Evolutionary conservation across 2,797 vertebrate genomes (phyloP), one percentile per base, ranked within the genome.

Genomic region (Artibeus jamaicensis): DNA sequence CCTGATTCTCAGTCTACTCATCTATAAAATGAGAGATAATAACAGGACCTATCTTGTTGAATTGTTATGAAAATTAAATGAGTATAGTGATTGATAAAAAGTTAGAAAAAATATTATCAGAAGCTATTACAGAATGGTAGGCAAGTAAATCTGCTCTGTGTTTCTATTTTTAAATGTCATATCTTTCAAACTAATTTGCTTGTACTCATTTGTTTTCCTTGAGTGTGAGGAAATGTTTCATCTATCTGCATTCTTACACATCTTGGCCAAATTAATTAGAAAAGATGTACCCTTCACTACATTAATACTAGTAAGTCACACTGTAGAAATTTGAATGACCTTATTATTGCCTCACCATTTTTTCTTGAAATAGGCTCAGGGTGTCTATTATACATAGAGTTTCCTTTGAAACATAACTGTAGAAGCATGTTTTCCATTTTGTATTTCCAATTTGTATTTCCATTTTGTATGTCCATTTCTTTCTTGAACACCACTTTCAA

Each of bases 401-500:
- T 95, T 55, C 1, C 18, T 78, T 91, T 93, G 92, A 95, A 94
- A 57, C n/a, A 32, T 94, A 96, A 68, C 29, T 87, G 9, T 83
- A 77, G 76, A 95, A 95, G 1, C 0, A 39, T 71, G 93, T 81
- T 96, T 24, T 10, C 71, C 29, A 93, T 97, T 97, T 95, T 79
- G 22, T 97, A 94, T 96, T 90, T 71, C 44, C 5, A 71, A 84
- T n/a, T n/a, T n/a, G n/a, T n/a, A n/a, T 96, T 24, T 10, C 71
- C 29, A 93, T 97, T 97, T 95, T 79, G 22, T 97, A 94, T 94
- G 91, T 95, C 83, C 97, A 68, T 65, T 97, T 46, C 22, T 73
- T 26, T 42, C 71, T 93, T 95, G 74, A 95, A 83, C 4, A 93
- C 0, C 0, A 42, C 16, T n/a, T 97, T 97, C 93, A 89, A 68